These are phyloP conservation scores for Momotus momota DNA, from an alignment of 2,797 vertebrate species.

Conservation along the genomic window DNA sequence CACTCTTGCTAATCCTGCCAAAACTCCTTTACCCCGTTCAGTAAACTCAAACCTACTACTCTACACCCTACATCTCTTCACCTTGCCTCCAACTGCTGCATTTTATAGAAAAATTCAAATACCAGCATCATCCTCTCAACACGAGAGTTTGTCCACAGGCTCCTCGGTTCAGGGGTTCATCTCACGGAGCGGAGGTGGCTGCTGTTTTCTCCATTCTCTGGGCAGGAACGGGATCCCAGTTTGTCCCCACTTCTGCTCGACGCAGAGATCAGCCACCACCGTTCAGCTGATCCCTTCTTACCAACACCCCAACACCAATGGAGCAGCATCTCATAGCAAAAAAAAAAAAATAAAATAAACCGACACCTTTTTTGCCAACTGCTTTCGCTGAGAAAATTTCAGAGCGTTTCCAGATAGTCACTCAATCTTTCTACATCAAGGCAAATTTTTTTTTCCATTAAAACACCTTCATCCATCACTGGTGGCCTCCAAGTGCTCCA, in stretches of 20 bases:
- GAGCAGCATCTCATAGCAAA: not conserved
- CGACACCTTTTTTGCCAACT: too few relatives aligned
- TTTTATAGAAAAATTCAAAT: not conserved
- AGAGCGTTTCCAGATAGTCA: not conserved
- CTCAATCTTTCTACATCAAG: accelerated
- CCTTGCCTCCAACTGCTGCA: not conserved
- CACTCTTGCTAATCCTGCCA: not conserved
- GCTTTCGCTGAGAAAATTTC: not conserved
- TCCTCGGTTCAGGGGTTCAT: accelerated
- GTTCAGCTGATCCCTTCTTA: accelerated
- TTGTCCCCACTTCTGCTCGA: not conserved
- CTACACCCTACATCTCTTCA: not conserved
- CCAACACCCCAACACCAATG: accelerated
- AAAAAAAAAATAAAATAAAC: too few relatives aligned
- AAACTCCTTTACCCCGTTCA: not conserved
- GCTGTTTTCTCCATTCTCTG: not conserved
- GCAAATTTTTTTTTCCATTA: not conserved
- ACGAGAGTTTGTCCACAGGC: accelerated
- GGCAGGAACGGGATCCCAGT: not conserved
- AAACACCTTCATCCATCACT: not conserved
- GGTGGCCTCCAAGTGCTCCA: not conserved
- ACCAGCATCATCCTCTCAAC: not conserved
- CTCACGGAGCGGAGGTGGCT: accelerated
- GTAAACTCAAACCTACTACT: not conserved
- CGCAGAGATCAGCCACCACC: not conserved